These are phyloP conservation scores for Oscheius sp. DNA, from an alignment of 2,888 invertebrate genomes.

Conservation along the genomic window DNA sequence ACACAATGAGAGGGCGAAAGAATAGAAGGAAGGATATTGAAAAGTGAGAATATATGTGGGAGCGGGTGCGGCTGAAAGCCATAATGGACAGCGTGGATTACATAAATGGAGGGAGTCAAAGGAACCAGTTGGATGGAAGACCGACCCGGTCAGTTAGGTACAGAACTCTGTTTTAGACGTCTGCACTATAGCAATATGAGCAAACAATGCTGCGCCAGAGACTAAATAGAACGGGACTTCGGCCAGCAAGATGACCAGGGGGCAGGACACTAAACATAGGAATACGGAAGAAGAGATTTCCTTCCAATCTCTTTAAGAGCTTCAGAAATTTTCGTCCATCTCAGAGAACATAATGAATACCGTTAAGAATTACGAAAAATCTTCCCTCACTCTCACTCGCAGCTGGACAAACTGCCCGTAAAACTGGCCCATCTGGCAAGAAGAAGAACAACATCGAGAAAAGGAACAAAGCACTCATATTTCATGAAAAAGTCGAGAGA, in stretches of 20 bases:
- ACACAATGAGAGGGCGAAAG: not conserved
- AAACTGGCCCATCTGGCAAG: constrained; percentile 20
- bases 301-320: too few species aligned
- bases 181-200: constrained; percentile 31
- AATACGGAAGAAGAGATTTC: too few species aligned
- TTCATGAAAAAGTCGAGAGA: not conserved
- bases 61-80: constrained; percentile 17
- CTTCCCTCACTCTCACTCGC: not conserved
- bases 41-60: constrained; percentile 23
- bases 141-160: not conserved
- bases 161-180: not conserved
- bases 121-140: not conserved
- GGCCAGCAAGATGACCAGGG: constrained; percentile 15
- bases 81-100: constrained; percentile 26
- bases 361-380: too few species aligned
- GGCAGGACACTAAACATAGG: too few species aligned
- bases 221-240: constrained; percentile 27
- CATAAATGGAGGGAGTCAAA: constrained; percentile 24
- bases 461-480: not conserved
- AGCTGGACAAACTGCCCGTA: constrained; percentile 17
- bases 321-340: too few species aligned
- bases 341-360: too few species aligned
- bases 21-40: not conserved
- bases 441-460: constrained; percentile 2
- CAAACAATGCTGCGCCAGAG: constrained; percentile 31